Conservation (phyloP, 1,140 invertebrate species). For the Amyelois transitella region DNA sequence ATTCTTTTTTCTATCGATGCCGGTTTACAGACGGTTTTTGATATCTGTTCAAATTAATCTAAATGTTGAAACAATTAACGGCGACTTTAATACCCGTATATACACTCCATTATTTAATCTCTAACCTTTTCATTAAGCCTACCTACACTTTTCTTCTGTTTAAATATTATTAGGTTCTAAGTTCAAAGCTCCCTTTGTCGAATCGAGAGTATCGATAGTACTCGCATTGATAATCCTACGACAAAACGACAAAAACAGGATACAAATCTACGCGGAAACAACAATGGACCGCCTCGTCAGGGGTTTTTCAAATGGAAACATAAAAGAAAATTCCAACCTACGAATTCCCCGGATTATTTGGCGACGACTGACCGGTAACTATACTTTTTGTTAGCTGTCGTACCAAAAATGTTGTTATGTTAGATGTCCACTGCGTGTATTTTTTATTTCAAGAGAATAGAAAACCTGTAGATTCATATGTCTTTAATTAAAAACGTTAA, state of each 20-base stretch:
- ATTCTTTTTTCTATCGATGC: no score
- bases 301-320: constrained; percentile 33
- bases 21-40: no score
- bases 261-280: constrained; percentile 21
- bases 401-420: not conserved
- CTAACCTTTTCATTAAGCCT: no score
- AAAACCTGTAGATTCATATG: no score
- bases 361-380: constrained; percentile 17
- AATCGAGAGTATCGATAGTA: constrained; percentile 1
- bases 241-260: constrained; percentile 22
- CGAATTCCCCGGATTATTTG: constrained; percentile 32
- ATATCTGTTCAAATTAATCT: no score
- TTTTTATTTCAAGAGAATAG: no score
- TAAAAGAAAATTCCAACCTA: constrained; percentile 30
- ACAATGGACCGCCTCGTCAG: constrained; percentile 26
- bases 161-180: no score
- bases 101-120: no score
- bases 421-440: not conserved
- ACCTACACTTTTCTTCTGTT: no score
- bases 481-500: no score
- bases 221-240: constrained; percentile 3
- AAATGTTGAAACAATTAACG: no score
- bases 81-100: no score
- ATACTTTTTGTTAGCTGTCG: constrained; percentile 7
- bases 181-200: not conserved